Evolutionary conservation across 2,888 invertebrate species (phyloP), one percentile per base, ranked within the genome.

Genomic region (Tetheella fluctuosa): DNA sequence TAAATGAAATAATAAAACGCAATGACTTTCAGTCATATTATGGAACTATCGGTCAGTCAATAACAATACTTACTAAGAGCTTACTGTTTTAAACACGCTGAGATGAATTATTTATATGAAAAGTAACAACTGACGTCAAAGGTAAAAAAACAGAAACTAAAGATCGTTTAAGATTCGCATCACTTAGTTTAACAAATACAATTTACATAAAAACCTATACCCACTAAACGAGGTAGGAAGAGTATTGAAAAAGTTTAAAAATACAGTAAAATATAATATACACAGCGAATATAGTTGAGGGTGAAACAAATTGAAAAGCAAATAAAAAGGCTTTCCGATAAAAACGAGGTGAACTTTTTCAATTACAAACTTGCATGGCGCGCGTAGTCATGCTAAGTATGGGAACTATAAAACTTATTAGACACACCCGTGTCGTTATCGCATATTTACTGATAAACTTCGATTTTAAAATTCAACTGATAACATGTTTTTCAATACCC

Each of bases 291-390:
- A 70, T 72, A 74, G 68, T 74, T 68, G 62, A 53, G 66, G 67
- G 68, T 62, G 65, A 74, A 81, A 80, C 76, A 79, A 78, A 80
- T 79, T 78, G 78, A 76, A 80, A 81, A 80, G 72, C 69, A 79
- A 81, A 80, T 79, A 79, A 81, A 79, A 81, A 77, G 71, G 68
- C 65, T 68, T 69, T 58, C 67, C 69, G 77, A 79, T 79, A 78
- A 80, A 79, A 81, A 76, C 78, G 77, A 82, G 76, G 77, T 78
- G 71, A 92, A 92, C 88, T 92, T 92, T 92, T 91, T 91, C 91
- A 91, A 92, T 92, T 91, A 92, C 89, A 83, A 89, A 91, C 88
- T 91, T 91, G 88, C 85, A 89, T 89, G 83, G 85, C 76, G 78
- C 77, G 81, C 65, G 79, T 80, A 71, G 79, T 74, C 74, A 83